Evolutionary conservation across 1,140 invertebrate species (phyloP).

Genomic region (Bemisia tabaci): DNA sequence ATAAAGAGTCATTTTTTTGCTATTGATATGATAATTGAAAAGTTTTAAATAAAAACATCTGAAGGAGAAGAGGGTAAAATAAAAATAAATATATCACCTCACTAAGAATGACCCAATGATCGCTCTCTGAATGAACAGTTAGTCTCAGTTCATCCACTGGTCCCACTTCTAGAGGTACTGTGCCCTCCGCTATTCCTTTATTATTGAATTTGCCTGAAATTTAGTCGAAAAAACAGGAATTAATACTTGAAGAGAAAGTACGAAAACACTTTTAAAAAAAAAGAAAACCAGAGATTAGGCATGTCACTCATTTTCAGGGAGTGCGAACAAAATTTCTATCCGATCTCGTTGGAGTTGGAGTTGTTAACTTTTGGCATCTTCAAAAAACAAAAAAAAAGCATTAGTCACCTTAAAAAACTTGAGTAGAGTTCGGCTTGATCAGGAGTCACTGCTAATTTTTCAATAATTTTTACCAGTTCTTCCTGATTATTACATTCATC

Average conservation of each 20-base stretch:
- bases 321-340: constrained; percentile 14
- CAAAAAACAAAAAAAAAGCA: no score
- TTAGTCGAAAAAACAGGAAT: neutral
- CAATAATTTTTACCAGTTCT: no score
- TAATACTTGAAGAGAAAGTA: neutral
- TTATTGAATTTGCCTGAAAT: constrained; percentile 52
- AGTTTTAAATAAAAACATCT: neutral
- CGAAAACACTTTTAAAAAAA: constrained; percentile 12
- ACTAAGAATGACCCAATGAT: constrained; percentile 81
- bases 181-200: constrained; percentile 62
- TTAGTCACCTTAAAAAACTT: no score
- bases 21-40: no score
- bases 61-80: neutral
- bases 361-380: no score
- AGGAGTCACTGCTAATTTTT: no score
- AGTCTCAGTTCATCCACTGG: constrained; percentile 55
- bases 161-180: constrained; percentile 47
- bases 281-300: constrained; percentile 11
- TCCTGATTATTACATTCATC: no score
- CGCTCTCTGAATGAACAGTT: constrained; percentile 61
- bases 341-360: no score
- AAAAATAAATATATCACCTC: constrained; percentile 46
- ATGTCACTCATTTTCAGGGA: neutral
- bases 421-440: no score
- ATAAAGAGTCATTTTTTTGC: no score